Base-by-base conservation (phyloP, 1,140 invertebrate species). In the Rhopalosiphum maidis region DNA sequence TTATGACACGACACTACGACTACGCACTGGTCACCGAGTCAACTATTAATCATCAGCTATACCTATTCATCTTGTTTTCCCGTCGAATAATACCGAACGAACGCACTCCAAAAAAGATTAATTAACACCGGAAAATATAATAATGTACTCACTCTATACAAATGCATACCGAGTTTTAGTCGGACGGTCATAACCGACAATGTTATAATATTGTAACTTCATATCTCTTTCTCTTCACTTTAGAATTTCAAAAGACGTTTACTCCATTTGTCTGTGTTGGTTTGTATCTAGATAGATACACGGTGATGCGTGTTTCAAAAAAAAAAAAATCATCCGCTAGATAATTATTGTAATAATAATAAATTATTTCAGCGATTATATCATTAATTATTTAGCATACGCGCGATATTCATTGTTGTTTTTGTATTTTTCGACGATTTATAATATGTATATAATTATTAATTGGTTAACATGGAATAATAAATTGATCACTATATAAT, bases 11-110 rank as follows among this genome's bases (percentile, higher is more conserved):
- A 90, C 51, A 37, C 87, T 37, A 37, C n/a, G 51, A 37, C 87
- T 35, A 54, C 48, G 37, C 48, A 46, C 83, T 22, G 25, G 22
- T 35, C 9, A n/a, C 30, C 35, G 48, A 90, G 54, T 90, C 25
- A 37, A 54, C 88, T 90, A 90, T 90, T 90, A 90, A 90, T 90
- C 88, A 90, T 90, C 88, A 1, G 23, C 30, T 90, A 37, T 30
- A 43, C 35, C 25, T 37, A 55, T 90, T 88, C 87, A 60, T 90
- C 51, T 90, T 25, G 37, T 60, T 90, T 60, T 60, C 37, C 37
- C 87, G 88, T 90, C 41, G 37, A 90, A 90, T 90, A 90, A 90
- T 60, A 7, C 88, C 88, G 35, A 23, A 41, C 25, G 11, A 60
- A 60, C n/a, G 35, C 35, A 90, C 88, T 60, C 54, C 25, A 89